Base-by-base conservation (phyloP, 1,140 invertebrate genomes). In the Meloidogyne floridensis region DNA sequence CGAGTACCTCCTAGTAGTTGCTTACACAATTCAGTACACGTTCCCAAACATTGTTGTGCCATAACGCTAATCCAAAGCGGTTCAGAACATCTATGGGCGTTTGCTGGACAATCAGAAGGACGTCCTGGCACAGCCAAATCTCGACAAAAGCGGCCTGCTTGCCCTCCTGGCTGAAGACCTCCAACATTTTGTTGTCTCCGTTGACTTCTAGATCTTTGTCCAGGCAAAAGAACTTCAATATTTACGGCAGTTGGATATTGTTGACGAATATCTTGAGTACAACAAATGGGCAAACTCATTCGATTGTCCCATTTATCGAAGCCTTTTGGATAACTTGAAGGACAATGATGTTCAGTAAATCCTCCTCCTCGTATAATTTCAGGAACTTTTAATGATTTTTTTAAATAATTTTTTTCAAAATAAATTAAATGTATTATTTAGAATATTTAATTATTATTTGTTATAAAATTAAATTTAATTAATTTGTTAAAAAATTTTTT, bases 121-220 rank as follows among this genome's bases (percentile, higher is more conserved):
- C 75, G 75, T 54, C 75, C 75, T 15, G 75, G 75, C 75, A 76
- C 43, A 15, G 53, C 59, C 13, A 76, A 76, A 15, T 76, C 75
- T 13, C 75, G 42, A 65, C 75, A 76, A 65, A 65, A 65, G n/a
- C 15, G 59, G 7, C 59, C 59, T 65, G 3, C 56, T 59, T 56
- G 54, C 10, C 56, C 56, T 59, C 56, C 56, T 59, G 56, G 56
- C 13, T 59, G 56, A 59, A 59, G 15, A 59, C 56, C 59, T 65
- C 59, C 59, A 18, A 65, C n/a, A 65, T 65, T 65, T 65, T 65
- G 59, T n/a, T 15, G 13, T 65, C 59, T 15, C n/a, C n/a, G 59
- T 65, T 65, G 59, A n/a, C 59, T 65, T 65, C n/a, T 65, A 65
- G 59, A 65, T n/a, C 2, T 18, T 65, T 65, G 59, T 7, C 59